phyloP scores from a whole-genome alignment of 2,113 vertebrate species.

The Herpetotheres cachinnans region DNA sequence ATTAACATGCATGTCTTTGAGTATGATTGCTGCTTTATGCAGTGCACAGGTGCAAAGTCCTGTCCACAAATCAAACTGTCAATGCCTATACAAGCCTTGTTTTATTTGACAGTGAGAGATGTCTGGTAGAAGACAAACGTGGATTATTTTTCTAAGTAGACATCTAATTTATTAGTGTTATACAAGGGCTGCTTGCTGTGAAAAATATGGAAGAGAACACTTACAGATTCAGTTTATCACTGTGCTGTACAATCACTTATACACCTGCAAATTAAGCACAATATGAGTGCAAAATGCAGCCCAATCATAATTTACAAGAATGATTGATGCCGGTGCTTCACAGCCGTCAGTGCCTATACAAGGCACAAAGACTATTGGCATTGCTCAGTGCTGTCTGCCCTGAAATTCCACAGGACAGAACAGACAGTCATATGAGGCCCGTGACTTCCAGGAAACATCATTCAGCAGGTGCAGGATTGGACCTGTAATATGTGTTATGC shows the following conservation, averaged over 20 bases:
- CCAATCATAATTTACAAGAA: neutral
- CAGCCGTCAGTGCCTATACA: neutral
- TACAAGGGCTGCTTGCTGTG: neutral
- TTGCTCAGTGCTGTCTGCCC: neutral
- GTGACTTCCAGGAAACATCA: neutral
- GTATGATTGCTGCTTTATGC: neutral
- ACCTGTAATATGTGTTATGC: neutral
- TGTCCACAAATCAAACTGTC: neutral
- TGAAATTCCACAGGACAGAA: neutral
- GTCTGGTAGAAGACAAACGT: neutral
- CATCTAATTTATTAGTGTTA: neutral
- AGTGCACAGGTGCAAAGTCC: neutral
- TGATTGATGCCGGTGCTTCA: neutral
- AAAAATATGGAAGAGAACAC: slow-evolving; percentile 1
- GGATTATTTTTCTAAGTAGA: slow-evolving; percentile 9
- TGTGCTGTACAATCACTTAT: neutral
- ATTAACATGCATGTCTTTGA: neutral
- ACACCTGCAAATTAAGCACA: neutral
- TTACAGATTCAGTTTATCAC: neutral
- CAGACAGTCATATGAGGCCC: neutral
- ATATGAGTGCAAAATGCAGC: neutral
- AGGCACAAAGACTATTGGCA: neutral
- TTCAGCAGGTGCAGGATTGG: neutral
- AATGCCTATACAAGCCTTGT: neutral
- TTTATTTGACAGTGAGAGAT: slow-evolving; percentile 4